phyloP scores from a whole-genome alignment of 2,888 invertebrate species.

The Chaitophorus viminalis region DNA sequence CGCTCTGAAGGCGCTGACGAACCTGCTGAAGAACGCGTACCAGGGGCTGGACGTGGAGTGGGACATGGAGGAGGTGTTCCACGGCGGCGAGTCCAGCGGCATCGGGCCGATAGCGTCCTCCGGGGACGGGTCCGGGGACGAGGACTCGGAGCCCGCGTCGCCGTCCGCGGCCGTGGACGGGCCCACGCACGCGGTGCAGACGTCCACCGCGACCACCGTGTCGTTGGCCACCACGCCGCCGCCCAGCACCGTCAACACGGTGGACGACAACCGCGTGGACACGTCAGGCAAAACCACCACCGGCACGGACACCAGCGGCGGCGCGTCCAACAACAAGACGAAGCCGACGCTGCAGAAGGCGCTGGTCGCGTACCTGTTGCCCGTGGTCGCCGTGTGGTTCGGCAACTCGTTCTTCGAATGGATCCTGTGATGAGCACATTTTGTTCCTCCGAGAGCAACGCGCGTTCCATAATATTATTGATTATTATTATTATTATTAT shows the following conservation, averaged over 20 bases:
- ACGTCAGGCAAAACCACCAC: conserved; percentile 64
- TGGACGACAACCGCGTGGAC: conserved; percentile 66
- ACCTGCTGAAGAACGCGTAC: conserved; percentile 85
- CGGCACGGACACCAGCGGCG: conserved; percentile 46
- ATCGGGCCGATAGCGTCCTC: conserved; percentile 52
- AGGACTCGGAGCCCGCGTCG: conserved; percentile 25
- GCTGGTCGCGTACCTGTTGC: conserved; percentile 80
- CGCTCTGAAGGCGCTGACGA: conserved; percentile 80
- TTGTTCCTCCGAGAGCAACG: neutral
- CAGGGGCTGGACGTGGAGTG: conserved; percentile 92
- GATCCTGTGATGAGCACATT: conserved; percentile 69
- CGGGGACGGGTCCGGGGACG: conserved; percentile 52
- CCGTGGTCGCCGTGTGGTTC: conserved; percentile 87
- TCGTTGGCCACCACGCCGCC: conserved; percentile 66
- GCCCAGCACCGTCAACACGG: conserved; percentile 65
- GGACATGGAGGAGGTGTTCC: conserved; percentile 71
- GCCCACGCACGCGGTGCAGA: conserved; percentile 35
- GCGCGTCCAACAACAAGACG: no score
- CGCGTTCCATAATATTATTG: neutral
- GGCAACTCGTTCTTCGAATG: conserved; percentile 83
- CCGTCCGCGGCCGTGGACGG: conserved; percentile 64
- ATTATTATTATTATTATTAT: no score
- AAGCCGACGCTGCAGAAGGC: conserved; percentile 73
- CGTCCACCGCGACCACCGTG: conserved; percentile 64
- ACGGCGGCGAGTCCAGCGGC: conserved; percentile 60